These are phyloP conservation scores for Mesocentrotus franciscanus DNA, from an alignment of 53 echinoderm and acorn worm genomes.

Conservation along the genomic window DNA sequence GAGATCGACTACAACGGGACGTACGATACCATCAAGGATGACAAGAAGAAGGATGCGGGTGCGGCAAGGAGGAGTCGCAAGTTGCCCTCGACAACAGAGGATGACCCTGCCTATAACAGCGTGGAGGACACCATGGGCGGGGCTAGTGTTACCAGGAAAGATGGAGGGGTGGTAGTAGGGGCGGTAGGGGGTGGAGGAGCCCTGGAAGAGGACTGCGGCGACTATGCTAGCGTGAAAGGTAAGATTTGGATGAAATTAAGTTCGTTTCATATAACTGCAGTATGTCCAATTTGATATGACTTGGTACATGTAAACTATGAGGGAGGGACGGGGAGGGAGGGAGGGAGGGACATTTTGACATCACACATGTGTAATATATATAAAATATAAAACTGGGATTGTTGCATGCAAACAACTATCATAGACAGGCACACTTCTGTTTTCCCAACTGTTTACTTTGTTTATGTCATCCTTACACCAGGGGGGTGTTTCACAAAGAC, in stretches of 20 bases:
- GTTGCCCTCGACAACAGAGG: neutral
- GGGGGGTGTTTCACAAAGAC: too few species aligned
- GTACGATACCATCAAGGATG: conserved; percentile 82
- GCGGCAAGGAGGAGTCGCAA: neutral
- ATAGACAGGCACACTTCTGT: too few species aligned
- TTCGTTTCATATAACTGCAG: too few species aligned
- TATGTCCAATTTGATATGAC: too few species aligned
- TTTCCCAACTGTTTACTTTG: neutral
- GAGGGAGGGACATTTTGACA: too few species aligned
- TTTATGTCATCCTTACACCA: neutral
- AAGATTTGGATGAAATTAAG: neutral
- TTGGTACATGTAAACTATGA: too few species aligned
- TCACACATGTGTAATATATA: too few species aligned
- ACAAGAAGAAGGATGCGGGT: conserved; percentile 53
- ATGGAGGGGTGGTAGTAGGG: conserved; percentile 20
- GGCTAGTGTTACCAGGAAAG: conserved; percentile 5
- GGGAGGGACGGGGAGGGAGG: too few species aligned
- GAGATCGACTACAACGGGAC: conserved; percentile 80
- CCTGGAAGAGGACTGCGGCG: conserved; percentile 52
- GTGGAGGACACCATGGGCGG: conserved; percentile 50
- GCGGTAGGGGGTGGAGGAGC: conserved; percentile 46
- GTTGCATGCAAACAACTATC: too few species aligned
- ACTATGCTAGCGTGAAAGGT: conserved; percentile 73
- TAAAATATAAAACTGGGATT: too few species aligned
- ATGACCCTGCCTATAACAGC: conserved; percentile 56